These are phyloP conservation scores for Cantharis lateralis DNA, from an alignment of 2,888 invertebrate species.

Conservation along the genomic window DNA sequence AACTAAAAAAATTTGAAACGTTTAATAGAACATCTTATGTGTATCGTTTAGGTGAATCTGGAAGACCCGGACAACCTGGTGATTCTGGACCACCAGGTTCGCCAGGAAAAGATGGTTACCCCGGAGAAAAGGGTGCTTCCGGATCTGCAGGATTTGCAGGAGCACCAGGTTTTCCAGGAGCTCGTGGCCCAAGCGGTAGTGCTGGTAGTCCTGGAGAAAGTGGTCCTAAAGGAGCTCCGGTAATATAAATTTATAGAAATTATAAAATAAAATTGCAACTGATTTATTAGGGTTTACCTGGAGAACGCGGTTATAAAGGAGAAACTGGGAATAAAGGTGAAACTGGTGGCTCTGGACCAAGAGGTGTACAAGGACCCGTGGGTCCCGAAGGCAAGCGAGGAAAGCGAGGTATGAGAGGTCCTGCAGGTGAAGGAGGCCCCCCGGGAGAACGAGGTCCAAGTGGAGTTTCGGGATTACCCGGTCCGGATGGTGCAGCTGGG, in stretches of 20 bases:
- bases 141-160: constrained; percentile 76
- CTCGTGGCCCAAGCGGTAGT: constrained; percentile 76
- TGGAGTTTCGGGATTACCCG: constrained; percentile 72
- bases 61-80: constrained; percentile 77
- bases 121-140: constrained; percentile 78
- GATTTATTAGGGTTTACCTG: constrained; percentile 68
- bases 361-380: constrained; percentile 74
- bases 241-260: constrained; percentile 47
- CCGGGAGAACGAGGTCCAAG: constrained; percentile 73
- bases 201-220: constrained; percentile 74
- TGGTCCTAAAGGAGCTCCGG: constrained; percentile 77
- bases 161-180: constrained; percentile 82
- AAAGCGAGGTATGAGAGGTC: constrained; percentile 78
- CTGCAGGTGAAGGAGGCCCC: constrained; percentile 72
- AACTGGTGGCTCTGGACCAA: constrained; percentile 70
- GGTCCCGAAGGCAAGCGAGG: constrained; percentile 84
- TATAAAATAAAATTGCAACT: not conserved
- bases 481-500: constrained; percentile 76
- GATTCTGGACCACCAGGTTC: constrained; percentile 76
- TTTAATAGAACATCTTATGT: not conserved
- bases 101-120: constrained; percentile 79
- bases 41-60: constrained; percentile 67
- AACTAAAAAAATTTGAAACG: not conserved
- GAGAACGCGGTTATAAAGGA: constrained; percentile 81
- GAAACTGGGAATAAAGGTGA: constrained; percentile 80